Evolutionary conservation across 2,888 invertebrate species (phyloP), one percentile per base, ranked within the genome.

Genomic region (Aphidoletes aphidimyza): DNA sequence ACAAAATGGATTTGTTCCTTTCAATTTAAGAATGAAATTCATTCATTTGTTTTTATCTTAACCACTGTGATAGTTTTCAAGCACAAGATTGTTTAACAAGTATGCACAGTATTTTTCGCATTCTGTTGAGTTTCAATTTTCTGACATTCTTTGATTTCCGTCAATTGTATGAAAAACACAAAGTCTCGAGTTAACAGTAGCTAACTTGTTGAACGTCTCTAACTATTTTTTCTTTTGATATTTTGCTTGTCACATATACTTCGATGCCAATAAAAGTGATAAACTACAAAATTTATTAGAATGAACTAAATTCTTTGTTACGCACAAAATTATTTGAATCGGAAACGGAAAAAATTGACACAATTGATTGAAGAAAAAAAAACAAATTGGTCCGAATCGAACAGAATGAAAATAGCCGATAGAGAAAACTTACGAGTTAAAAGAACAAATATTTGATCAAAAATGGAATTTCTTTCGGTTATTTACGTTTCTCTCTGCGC

Each of bases 321-420:
- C 3, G 22, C 1, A 26, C 22, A n/a, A 22, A 69, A 69, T 69
- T 69, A 69, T 69, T 69, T 30, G 69, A 69, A 30, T 69, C 69
- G 69, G 69, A 69, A 69, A 69, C 30, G 69, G 5, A 30, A 69
- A 69, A 54, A 69, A 30, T 69, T 69, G 69, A 69, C 69, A 69
- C 54, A 69, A 30, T 30, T 30, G 69, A 69, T 69, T n/a, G n/a
- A n/a, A n/a, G n/a, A n/a, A n/a, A n/a, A n/a, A n/a, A n/a, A n/a
- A n/a, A n/a, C n/a, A n/a, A 30, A 11, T 30, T 22, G 69, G 54
- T 54, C 26, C 69, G 69, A 34, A 26, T 34, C 17, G 69, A 69
- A 30, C 3, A 9, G 26, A 30, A 30, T 54, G 30, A 30, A 69
- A 54, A 47, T 47, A n/a, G 47, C 54, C 11, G 22, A 54, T 26